These are phyloP conservation scores for Sphyrna mokarran DNA, from an alignment of 2,113 vertebrate genomes.

Conservation along the genomic window DNA sequence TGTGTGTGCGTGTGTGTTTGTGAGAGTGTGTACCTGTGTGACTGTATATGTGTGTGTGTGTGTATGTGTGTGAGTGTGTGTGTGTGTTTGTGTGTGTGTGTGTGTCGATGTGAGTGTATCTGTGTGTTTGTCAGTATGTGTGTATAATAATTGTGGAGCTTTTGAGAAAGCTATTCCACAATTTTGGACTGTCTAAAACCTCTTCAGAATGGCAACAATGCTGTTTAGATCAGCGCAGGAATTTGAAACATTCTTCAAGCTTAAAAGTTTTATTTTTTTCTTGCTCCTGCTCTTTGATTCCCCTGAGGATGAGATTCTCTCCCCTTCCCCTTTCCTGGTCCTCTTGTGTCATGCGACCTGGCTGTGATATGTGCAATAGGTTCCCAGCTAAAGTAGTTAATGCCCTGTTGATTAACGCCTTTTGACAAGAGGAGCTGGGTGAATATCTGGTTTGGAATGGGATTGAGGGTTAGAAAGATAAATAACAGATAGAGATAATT, in stretches of 20 bases:
- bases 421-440: constrained; percentile 25
- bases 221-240: constrained; percentile 23
- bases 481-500: not conserved
- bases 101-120: too few species aligned
- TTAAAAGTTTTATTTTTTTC: not conserved
- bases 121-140: not conserved
- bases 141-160: not conserved
- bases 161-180: not conserved
- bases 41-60: too few species aligned
- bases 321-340: constrained; percentile 6
- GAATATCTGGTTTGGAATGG: constrained; percentile 8
- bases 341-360: not conserved
- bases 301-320: not conserved
- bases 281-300: not conserved
- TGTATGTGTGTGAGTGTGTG: too few species aligned
- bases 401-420: constrained; percentile 20
- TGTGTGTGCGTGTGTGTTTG: too few species aligned
- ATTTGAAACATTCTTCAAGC: constrained; percentile 30
- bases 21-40: too few species aligned
- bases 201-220: constrained; percentile 17
- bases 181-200: constrained; percentile 2
- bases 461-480: constrained; percentile 13
- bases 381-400: constrained; percentile 29
- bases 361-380: not conserved
- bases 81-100: too few species aligned